Evolutionary conservation across 2,888 invertebrate genomes (phyloP).

Genomic region (Drosophila peninsularis): DNA sequence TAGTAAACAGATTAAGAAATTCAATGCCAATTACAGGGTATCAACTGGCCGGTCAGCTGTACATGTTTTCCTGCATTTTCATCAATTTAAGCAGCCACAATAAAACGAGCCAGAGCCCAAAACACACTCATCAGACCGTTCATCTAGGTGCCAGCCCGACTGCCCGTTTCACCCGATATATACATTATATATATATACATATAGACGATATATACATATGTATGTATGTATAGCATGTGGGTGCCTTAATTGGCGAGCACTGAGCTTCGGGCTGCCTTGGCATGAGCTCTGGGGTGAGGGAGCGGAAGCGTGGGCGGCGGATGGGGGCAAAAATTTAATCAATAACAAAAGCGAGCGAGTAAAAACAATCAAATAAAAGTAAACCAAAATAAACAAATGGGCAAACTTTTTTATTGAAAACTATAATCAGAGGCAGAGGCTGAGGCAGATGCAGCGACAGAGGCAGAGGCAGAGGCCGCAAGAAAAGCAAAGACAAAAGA

Average conservation of each 20-base stretch:
- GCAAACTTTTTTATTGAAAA: constrained; percentile 57
- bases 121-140: constrained; percentile 17
- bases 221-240: constrained; percentile 7
- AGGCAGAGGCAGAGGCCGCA: not conserved
- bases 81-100: constrained; percentile 49
- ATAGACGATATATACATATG: not conserved
- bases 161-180: not conserved
- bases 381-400: constrained; percentile 31
- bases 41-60: not conserved
- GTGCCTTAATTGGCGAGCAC: constrained; percentile 57
- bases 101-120: constrained; percentile 11
- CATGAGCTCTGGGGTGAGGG: not conserved
- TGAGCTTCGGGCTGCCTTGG: constrained; percentile 30
- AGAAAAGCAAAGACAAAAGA: not conserved
- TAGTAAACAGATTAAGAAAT: not conserved
- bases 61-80: not conserved
- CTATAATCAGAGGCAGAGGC: constrained; percentile 15
- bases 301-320: not conserved
- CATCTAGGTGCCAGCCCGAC: constrained; percentile 17
- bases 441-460: not conserved
- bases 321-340: constrained; percentile 49
- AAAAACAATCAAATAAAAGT: constrained; percentile 28
- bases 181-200: not conserved
- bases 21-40: not conserved
- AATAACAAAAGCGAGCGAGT: constrained; percentile 54